Percentiles rank a stretch among this genome's conserved stretches.
phyloP scores from a whole-genome alignment of 2,797 vertebrate genomes.

The Manis pentadactyla region DNA sequence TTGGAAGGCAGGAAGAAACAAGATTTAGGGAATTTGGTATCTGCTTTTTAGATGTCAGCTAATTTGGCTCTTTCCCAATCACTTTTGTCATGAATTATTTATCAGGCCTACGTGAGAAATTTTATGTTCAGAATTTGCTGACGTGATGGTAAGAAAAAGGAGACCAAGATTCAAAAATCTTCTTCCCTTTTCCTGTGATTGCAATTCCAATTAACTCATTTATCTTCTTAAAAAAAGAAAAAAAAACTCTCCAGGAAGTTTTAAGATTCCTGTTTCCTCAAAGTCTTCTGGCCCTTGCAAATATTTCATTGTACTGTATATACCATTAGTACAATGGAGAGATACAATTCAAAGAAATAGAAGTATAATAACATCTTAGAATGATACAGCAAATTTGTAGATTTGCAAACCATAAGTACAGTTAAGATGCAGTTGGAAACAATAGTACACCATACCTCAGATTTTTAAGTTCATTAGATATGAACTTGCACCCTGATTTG shows the following conservation, averaged over 20 bases:
- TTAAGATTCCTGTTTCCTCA: conserved; percentile 10
- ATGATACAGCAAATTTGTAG: not conserved
- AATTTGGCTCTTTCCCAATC: conserved; percentile 21
- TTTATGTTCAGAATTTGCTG: conserved; percentile 63
- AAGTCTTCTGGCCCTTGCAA: conserved; percentile 32
- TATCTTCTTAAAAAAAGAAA: not conserved
- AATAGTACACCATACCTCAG: not conserved
- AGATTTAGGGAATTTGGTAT: not conserved
- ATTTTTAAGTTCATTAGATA: conserved; percentile 13
- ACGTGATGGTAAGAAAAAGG: conserved; percentile 10
- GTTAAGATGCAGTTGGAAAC: not conserved
- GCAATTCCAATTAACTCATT: conserved; percentile 47
- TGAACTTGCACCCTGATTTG: not conserved
- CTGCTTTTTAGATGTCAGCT: conserved; percentile 36
- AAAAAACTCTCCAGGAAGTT: conserved; percentile 24
- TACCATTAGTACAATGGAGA: not conserved
- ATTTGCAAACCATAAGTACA: not conserved
- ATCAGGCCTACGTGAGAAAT: not conserved
- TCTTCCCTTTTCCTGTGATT: conserved; percentile 60
- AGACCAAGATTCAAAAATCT: conserved; percentile 27
- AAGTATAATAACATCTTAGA: not conserved
- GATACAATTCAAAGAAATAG: not conserved
- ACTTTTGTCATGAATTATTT: conserved; percentile 62
- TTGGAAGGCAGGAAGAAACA: not conserved
- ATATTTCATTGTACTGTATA: not conserved